Base-by-base conservation (phyloP, 64 coral and sea anemone species). In the Acropora tenuis region DNA sequence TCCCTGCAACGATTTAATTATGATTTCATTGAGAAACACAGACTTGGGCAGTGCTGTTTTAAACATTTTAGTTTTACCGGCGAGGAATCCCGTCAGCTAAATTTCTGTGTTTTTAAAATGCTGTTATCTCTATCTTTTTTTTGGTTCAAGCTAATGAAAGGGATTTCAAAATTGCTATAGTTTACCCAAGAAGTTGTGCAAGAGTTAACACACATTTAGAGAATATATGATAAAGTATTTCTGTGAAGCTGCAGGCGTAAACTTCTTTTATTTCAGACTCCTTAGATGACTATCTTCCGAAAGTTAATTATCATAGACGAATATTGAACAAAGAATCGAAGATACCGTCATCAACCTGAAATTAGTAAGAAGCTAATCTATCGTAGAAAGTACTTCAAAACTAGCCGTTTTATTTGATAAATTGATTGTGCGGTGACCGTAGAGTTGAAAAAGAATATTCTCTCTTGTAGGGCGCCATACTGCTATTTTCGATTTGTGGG, bases 401-500 rank as follows among this genome's bases (percentile, higher is more conserved):
- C 68, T 20, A 71, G 20, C 2, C 18, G 20, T 71, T 3, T 20
- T 71, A 20, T 4, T 20, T n/a, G 66, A 67, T 17, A 12, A 43
- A 67, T 83, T 43, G 15, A 6, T 46, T 20, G 44, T 71, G 45
- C 16, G 19, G 7, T 67, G 16, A 58, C 17, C 17, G 18, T 20
- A 8, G 8, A 68, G 65, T 69, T 71, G 10, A 48, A 72, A 71
- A 69, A 1, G 47, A 85, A 85, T 50, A 9, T 48, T 1, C 1
- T 49, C 0, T 16, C 44, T 69, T 44, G 2, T 12, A 63, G 8
- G 61, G 44, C 63, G 18, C 15, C 82, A 49, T 11, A 19, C 45
- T 5, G 82, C n/a, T 16, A 85, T 71, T 49, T 85, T 85, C 68
- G 13, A 85, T 48, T 85, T 69, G 43, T 71, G 82, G 43, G 82